Conservation (phyloP, 1,140 invertebrate genomes). For the Pseudobourletiella spinata region DNA sequence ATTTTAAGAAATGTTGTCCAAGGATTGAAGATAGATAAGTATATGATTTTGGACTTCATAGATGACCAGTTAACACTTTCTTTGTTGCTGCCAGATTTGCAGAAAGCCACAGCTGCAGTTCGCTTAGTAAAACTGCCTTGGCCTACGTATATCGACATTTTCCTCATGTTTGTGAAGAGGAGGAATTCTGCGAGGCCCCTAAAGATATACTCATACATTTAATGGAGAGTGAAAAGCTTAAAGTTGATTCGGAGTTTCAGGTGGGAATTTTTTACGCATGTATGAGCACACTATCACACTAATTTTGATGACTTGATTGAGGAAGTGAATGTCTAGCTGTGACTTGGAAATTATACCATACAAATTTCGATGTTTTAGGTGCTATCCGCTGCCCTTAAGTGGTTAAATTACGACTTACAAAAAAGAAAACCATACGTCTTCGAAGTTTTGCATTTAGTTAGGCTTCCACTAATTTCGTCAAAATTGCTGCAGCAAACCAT, state of each 20-base stretch:
- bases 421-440: slow-evolving; percentile 73
- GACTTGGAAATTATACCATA: no score
- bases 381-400: slow-evolving; percentile 78
- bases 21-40: no score
- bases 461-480: slow-evolving; percentile 74
- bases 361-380: no score
- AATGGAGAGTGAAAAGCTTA: slow-evolving; percentile 76
- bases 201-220: slow-evolving; percentile 68
- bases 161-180: slow-evolving; percentile 62
- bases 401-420: slow-evolving; percentile 76
- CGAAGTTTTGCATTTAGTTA: slow-evolving; percentile 72
- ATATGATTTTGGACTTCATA: not conserved
- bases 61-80: not conserved
- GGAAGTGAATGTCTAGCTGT: no score
- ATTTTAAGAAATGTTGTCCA: no score
- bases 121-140: slow-evolving; percentile 67
- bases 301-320: no score
- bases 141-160: slow-evolving; percentile 82
- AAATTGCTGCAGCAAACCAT: slow-evolving; percentile 70
- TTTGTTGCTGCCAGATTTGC: slow-evolving; percentile 61
- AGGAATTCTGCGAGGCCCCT: slow-evolving; percentile 80
- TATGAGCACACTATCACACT: no score
- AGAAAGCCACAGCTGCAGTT: slow-evolving; percentile 76
- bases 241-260: slow-evolving; percentile 85
- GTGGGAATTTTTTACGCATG: slow-evolving; percentile 41